Base-by-base conservation (phyloP, 2,888 invertebrate genomes). In the Pristionchus exspectatus region DNA sequence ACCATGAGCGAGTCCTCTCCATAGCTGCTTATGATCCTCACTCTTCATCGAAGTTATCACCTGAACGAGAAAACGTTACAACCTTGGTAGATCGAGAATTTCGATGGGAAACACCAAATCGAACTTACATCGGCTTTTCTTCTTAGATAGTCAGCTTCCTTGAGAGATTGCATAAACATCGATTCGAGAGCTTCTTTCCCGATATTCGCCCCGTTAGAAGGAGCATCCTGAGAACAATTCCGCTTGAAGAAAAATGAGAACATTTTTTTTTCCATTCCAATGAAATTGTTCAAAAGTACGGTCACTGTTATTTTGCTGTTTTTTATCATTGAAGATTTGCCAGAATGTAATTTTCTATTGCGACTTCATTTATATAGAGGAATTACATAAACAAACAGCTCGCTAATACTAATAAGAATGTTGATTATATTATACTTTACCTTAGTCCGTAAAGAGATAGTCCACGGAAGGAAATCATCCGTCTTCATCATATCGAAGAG, bases 141-240 rank as follows among this genome's bases (percentile, higher is more conserved):
- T 95, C 99, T 99, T 77, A 99, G 96, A n/a, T 97, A 97, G 96
- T 99, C 99, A 1, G 99, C 99, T 96, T 99, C 99, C 96, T 99
- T 99, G 16, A 99, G 96, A 92, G 97, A 97, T 33, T 98, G 97
- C 89, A 99, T 97, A 95, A 98, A 99, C 95, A 98, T 97, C 4
- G 98, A 97, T 96, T 98, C 98, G 27, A 99, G 97, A 24, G 97
- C 96, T 95, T 98, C 98, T 95, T 97, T 98, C 94, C 91, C 87
- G 16, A 91, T 96, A 59, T 88, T 72, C 7, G 74, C 54, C 38
- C 87, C 89, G 4, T 81, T 87, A 24, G 56, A 21, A 0, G 91
- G 91, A 18, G 89, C 89, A 7, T 90, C 85, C 90, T 90, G 33
- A 21, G 83, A 84, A 54, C 56, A n/a, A 5, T 84, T 56, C 1